A percentile compares a stretch with the other conserved stretches of the same genome.
These are phyloP conservation scores for Serripes groenlandicus DNA, from an alignment of 2,888 invertebrate species.

Conservation along the genomic window DNA sequence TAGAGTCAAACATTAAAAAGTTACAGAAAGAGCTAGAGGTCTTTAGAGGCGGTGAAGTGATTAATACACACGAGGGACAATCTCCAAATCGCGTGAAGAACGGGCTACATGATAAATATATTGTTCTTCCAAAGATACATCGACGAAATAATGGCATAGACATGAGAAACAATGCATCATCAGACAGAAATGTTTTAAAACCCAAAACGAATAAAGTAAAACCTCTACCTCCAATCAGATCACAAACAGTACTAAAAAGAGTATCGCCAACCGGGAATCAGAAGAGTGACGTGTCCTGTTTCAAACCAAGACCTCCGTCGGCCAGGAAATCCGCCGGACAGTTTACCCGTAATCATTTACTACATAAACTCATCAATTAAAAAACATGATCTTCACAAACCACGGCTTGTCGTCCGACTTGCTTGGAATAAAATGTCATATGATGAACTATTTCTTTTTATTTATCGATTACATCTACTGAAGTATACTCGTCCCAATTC, in stretches of 20 bases:
- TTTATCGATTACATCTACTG: too few relatives aligned
- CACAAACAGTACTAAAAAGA: not conserved
- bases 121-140: constrained; percentile 4
- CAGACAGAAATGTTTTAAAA: not conserved
- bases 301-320: not conserved
- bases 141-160: not conserved
- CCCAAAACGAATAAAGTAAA: not conserved
- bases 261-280: not conserved
- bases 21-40: not conserved
- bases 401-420: too few relatives aligned
- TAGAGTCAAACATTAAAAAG: not conserved
- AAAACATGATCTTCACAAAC: too few relatives aligned
- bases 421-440: too few relatives aligned
- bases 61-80: not conserved
- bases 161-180: not conserved
- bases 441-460: too few relatives aligned
- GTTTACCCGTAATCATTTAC: not conserved
- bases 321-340: not conserved
- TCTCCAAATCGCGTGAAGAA: not conserved
- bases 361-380: not conserved
- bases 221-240: not conserved
- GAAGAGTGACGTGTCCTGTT: not conserved
- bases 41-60: not conserved
- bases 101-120: not conserved
- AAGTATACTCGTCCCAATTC: too few relatives aligned